phyloP scores from a whole-genome alignment of 2,888 invertebrate genomes.

The Drepanosiphum platanoidis region DNA sequence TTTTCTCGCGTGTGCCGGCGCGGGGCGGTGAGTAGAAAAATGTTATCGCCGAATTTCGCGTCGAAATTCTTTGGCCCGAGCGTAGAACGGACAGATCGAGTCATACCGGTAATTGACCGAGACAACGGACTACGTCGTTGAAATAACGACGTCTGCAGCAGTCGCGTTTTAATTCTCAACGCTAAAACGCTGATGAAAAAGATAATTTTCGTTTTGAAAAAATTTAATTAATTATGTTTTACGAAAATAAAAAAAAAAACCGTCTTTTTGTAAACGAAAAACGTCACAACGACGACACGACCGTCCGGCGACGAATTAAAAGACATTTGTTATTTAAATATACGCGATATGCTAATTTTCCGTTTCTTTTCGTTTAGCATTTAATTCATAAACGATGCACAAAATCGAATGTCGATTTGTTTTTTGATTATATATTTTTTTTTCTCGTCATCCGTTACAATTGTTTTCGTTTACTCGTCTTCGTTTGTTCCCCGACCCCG shows the following conservation, averaged over 20 bases:
- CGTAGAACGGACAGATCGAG: too few relatives aligned
- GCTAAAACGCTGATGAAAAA: neutral
- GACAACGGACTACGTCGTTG: too few relatives aligned
- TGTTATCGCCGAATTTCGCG: too few relatives aligned
- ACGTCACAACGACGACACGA: neutral
- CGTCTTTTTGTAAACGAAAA: neutral
- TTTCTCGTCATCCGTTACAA: neutral
- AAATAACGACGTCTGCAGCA: neutral
- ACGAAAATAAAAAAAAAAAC: neutral
- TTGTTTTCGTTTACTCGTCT: neutral
- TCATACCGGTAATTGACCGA: too few relatives aligned
- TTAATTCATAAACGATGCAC: neutral
- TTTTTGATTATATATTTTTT: neutral
- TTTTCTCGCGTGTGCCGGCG: too few relatives aligned
- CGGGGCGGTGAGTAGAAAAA: too few relatives aligned
- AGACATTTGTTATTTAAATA: slow-evolving; percentile 35
- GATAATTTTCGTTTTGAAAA: neutral
- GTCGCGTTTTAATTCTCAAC: neutral
- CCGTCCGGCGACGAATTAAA: slow-evolving; percentile 1
- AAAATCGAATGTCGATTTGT: neutral
- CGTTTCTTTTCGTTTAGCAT: slow-evolving; percentile 38
- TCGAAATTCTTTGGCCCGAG: too few relatives aligned
- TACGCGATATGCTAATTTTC: slow-evolving; percentile 19
- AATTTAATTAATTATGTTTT: neutral
- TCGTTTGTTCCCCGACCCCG: neutral